Conservation (phyloP, 2,888 invertebrate species). For the Scaptomyza cyrtandrae region DNA sequence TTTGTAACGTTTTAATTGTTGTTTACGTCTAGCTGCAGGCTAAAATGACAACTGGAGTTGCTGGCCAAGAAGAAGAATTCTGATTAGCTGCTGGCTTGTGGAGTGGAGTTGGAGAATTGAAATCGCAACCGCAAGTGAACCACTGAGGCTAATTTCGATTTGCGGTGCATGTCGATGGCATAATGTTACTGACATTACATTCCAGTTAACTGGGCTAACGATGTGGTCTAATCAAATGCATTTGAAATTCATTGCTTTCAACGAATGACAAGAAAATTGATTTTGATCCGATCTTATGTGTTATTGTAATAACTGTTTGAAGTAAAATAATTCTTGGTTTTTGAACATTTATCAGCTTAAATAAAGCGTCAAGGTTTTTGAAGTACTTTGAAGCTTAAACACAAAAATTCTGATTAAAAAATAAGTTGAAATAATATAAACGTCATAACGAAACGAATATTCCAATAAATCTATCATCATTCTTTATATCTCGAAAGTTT, state of each 20-base stretch:
- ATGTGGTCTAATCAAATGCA: slow-evolving; percentile 13
- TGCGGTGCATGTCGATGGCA: slow-evolving; percentile 46
- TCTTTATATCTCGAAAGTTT: no score
- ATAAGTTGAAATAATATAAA: no score
- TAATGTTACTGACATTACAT: slow-evolving; percentile 51
- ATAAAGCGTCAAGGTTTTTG: no score
- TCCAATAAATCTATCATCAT: no score
- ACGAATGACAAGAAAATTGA: neutral
- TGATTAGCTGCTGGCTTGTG: slow-evolving; percentile 42
- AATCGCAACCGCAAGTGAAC: slow-evolving; percentile 44
- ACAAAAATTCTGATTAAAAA: neutral
- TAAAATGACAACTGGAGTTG: neutral
- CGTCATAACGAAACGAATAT: no score
- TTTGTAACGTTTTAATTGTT: slow-evolving; percentile 79
- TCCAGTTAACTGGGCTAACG: slow-evolving; percentile 63
- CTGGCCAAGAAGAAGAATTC: slow-evolving; percentile 8
- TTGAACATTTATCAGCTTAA: no score
- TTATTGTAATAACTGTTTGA: neutral
- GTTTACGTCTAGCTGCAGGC: slow-evolving; percentile 63
- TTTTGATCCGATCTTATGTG: neutral
- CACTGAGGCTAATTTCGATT: slow-evolving; percentile 62
- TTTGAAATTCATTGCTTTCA: neutral
- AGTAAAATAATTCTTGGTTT: no score
- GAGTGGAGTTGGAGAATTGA: slow-evolving; percentile 1
- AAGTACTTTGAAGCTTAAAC: neutral